These are phyloP conservation scores for Drosophila simulans DNA, from an alignment of 1,140 invertebrate genomes.

Conservation along the genomic window DNA sequence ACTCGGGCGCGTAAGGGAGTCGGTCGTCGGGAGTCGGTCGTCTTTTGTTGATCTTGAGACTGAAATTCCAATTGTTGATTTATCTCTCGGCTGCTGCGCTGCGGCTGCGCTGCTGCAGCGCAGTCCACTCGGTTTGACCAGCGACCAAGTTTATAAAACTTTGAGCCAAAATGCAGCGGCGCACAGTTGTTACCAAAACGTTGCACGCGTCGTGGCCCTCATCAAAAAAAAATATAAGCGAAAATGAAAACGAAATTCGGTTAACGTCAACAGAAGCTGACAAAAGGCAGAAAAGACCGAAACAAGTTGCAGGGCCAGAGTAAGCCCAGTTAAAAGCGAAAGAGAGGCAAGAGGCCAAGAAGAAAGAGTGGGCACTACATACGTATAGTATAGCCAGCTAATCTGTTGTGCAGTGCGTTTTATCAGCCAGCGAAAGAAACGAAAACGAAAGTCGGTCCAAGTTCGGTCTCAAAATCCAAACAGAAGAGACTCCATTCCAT, in stretches of 20 bases:
- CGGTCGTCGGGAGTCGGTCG: conserved; percentile 29
- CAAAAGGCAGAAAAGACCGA: conserved; percentile 32
- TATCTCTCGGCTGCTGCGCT: conserved; percentile 64
- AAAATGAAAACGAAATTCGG: conserved; percentile 49
- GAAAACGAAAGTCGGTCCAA: conserved; percentile 77
- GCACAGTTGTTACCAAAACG: conserved; percentile 76
- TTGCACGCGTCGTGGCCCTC: conserved; percentile 73
- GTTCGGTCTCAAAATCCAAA: conserved; percentile 15
- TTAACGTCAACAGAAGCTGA: conserved; percentile 42
- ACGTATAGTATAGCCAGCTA: conserved; percentile 27
- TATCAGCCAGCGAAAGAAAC: conserved; percentile 66
- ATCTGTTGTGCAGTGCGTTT: conserved; percentile 72
- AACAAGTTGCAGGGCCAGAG: conserved; percentile 73
- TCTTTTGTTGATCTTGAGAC: conserved; percentile 77
- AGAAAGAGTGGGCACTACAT: conserved; percentile 17
- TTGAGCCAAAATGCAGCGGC: conserved; percentile 81
- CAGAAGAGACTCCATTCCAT: conserved; percentile 9
- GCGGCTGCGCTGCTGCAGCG: conserved; percentile 20
- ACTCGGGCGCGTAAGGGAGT: conserved; percentile 31
- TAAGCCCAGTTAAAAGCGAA: conserved; percentile 1
- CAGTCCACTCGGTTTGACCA: conserved; percentile 47
- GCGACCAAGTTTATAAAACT: conserved; percentile 82
- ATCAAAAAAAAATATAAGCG: conserved; percentile 39
- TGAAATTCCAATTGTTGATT: conserved; percentile 75
- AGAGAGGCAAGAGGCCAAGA: conserved; percentile 15